Base-by-base conservation (phyloP, 1,140 invertebrate genomes). In the Zaprionus nigranus region DNA sequence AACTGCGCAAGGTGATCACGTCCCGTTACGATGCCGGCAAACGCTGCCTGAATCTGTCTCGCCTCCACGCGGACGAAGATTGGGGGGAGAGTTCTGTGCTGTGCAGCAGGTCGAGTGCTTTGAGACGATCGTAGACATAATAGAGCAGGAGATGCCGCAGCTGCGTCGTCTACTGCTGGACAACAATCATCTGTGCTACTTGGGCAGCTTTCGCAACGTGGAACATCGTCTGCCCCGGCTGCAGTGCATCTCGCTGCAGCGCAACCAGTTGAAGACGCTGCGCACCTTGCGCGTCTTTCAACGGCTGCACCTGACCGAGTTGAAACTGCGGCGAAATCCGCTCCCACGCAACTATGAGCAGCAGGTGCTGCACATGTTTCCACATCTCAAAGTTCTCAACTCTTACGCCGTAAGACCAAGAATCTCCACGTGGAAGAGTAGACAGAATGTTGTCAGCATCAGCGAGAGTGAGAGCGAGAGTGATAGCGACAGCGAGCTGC, bases 121-220 rank as follows among this genome's bases (percentile, higher is more conserved):
- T 12, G 51, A 53, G 34, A 53, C 61, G 2, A 60, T 59, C 5
- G 20, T 84, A 2, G 49, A 36, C 1, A 78, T 84, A 1, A 43
- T 75, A 40, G 58, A 49, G 36, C 17, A 30, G 3, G 53, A 57
- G 46, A 40, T 81, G 43, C 81, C 81, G 2, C 43, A 64, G 5
- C 22, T 84, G 24, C 28, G 36, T 20, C 17, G 36, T 15, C 59
- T 84, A 9, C 34, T 24, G n/a, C 49, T 84, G 17, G 81, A 85
- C 54, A 54, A 46, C 5, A 85, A 81, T 28, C 57, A 81, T 28
- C 9, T 85, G 24, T 57, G 22, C 7, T 4, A 43, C 3, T 46
- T 84, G 11, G 34, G 30, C 40, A 24, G 53, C 3, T 81, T 84
- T 24, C 7, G 3, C 0, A 24, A 38, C 0, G 43, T 84, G 24